phyloP scores from a whole-genome alignment of 2,888 invertebrate genomes.

The Phengaris alcon region DNA sequence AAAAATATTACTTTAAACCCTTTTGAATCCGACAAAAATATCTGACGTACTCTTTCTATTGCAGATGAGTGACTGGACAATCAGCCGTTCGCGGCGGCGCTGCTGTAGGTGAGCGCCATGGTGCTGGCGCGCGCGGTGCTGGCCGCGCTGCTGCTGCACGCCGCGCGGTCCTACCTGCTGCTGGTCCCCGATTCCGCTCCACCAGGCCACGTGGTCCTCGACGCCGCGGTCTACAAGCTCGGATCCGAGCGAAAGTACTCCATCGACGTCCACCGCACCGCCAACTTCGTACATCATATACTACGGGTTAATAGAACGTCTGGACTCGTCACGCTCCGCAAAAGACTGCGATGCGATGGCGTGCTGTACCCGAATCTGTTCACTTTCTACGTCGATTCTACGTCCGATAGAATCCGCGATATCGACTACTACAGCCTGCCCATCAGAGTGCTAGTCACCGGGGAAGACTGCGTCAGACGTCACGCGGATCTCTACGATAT shows the following conservation, averaged over 20 bases:
- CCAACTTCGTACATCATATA: conserved; percentile 88
- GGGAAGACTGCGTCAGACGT: conserved; percentile 83
- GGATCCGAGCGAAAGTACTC: conserved; percentile 89
- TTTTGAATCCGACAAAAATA: neutral
- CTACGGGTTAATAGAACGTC: conserved; percentile 86
- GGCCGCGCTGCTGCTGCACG: conserved; percentile 46
- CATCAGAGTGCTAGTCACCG: conserved; percentile 86
- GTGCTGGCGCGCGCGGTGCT: conserved; percentile 57
- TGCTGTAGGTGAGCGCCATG: conserved; percentile 62
- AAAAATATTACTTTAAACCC: too few species aligned
- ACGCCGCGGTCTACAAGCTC: conserved; percentile 88
- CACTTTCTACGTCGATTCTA: conserved; percentile 92
- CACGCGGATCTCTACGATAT: conserved; percentile 81
- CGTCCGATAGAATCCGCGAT: conserved; percentile 86
- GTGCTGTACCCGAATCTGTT: conserved; percentile 90
- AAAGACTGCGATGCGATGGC: conserved; percentile 87
- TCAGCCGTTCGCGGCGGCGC: conserved; percentile 62
- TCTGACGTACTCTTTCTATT: conserved; percentile 42
- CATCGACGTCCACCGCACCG: conserved; percentile 89
- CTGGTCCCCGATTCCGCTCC: conserved; percentile 79
- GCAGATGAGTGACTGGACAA: conserved; percentile 58
- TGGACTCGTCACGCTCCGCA: conserved; percentile 86
- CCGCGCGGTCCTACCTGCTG: conserved; percentile 74
- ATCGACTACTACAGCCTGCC: conserved; percentile 92
- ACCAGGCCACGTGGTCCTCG: conserved; percentile 84